phyloP scores from a whole-genome alignment of 2,797 vertebrate species.

The Dermochelys coriacea region DNA sequence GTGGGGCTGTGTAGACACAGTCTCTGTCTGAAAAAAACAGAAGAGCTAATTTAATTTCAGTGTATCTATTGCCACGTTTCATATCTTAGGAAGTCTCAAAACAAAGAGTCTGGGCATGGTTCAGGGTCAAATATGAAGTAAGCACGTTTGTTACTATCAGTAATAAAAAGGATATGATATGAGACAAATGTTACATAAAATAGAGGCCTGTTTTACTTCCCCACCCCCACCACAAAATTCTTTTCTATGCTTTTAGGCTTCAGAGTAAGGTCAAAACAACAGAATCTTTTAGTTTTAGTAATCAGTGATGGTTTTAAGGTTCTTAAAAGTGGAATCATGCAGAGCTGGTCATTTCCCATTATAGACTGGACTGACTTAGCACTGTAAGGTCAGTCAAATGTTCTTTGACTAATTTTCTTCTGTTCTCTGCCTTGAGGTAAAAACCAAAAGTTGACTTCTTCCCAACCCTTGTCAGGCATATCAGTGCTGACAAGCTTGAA shows the following conservation, averaged over 20 bases:
- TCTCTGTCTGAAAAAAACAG: background rate
- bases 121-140: constrained; percentile 14
- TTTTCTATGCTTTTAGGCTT: background rate
- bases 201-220: background rate
- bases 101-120: background rate
- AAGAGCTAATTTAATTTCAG: background rate
- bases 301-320: constrained; percentile 49
- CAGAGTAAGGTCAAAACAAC: constrained; percentile 19
- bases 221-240: background rate
- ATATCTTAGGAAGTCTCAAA: constrained; percentile 10
- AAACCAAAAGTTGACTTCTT: constrained; percentile 16
- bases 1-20: background rate
- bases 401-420: constrained; percentile 11
- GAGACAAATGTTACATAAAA: background rate
- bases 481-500: constrained; percentile 23
- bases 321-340: background rate
- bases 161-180: background rate
- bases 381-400: constrained; percentile 44
- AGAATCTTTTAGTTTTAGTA: constrained; percentile 51
- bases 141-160: background rate
- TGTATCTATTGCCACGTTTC: background rate
- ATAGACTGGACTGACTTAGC: constrained; percentile 39
- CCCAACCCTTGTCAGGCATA: constrained; percentile 2
- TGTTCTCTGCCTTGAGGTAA: background rate
- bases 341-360: constrained; percentile 30